A percentile compares a stretch with the other conserved stretches of the same genome.
Evolutionary conservation across 2,797 vertebrate species (phyloP).

Genomic region (Rallus crepitans): DNA sequence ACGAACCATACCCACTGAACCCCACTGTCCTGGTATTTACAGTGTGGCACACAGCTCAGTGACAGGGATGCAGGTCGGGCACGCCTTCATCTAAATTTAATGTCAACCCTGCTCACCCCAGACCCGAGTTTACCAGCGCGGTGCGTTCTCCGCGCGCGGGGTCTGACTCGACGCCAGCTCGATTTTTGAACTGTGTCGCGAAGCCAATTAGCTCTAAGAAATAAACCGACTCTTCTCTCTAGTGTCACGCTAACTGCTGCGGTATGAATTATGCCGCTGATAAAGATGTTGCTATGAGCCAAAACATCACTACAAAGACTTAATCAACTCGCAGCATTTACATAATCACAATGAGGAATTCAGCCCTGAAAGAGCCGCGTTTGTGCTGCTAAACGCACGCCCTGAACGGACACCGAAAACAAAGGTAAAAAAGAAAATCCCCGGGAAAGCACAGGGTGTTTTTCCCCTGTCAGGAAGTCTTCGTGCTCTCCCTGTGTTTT

Average conservation of each 20-base stretch:
- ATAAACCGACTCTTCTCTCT: slow-evolving; percentile 68
- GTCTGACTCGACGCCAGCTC: slow-evolving; percentile 40
- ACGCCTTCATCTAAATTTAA: slow-evolving; percentile 42
- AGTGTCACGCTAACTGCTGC: slow-evolving; percentile 62
- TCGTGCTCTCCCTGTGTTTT: not conserved
- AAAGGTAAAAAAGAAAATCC: slow-evolving; percentile 42
- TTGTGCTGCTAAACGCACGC: not conserved
- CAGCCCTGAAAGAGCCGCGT: slow-evolving; percentile 35
- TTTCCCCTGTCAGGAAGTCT: not conserved
- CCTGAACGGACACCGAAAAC: not conserved
- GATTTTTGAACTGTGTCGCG: slow-evolving; percentile 57
- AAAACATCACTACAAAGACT: slow-evolving; percentile 69
- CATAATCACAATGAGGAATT: slow-evolving; percentile 61
- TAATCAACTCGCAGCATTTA: slow-evolving; percentile 60
- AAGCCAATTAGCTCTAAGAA: slow-evolving; percentile 74
- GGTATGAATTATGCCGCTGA: slow-evolving; percentile 62
- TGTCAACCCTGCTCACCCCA: slow-evolving; percentile 35
- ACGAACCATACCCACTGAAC: not conserved
- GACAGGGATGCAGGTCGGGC: not conserved
- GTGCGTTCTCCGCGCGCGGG: slow-evolving; percentile 38
- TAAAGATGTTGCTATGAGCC: slow-evolving; percentile 68
- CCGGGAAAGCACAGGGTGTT: not conserved
- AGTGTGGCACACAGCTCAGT: not conserved
- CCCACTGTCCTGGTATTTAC: not conserved
- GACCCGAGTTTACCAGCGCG: not conserved